Evolutionary conservation across 2,113 vertebrate genomes (phyloP), one percentile per base, ranked within the genome.

Genomic region (Turdus rufiventris): DNA sequence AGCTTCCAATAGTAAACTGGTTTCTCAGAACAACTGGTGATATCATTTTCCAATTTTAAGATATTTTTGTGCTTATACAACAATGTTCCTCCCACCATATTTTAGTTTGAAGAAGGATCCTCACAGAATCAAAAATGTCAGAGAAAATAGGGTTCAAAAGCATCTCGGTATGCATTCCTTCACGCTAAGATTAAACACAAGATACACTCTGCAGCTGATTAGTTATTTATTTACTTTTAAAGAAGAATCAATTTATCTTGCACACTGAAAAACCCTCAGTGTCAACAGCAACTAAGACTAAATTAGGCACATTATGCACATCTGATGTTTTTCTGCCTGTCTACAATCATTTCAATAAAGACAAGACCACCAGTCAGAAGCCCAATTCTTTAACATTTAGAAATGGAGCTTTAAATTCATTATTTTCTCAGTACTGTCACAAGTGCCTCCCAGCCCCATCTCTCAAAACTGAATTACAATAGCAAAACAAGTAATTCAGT

Each of bases 141-240:
- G 48, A 72, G 25, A 73, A 89, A 89, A 43, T 2, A 74, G 29
- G 36, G 17, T 24, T 84, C 24, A 66, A 54, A 51, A 71, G n/a
- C 42, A 62, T 54, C 71, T 77, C 54, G 33, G 43, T 7, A 38
- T 14, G 40, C 33, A 54, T 29, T 21, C 60, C 28, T 26, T 88
- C 66, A 38, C 1, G 8, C 45, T 6, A 12, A 26, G 33, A n/a
- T 85, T 51, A 23, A 82, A 75, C 33, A 56, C 0, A 10, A 78
- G 21, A 36, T 4, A 34, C 4, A 18, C 2, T 6, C 29, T 28
- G 19, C 8, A 47, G 31, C 15, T 82, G 33, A 3, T 2, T 1
- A 0, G 20, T 29, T 33, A 25, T 48, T 66, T 88, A 62, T 50
- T 81, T 56, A 73, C 31, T 58, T 51, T 21, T 1, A 1, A 5